These are phyloP conservation scores for Myopa tessellatipennis DNA, from an alignment of 2,888 invertebrate genomes.

Conservation along the genomic window DNA sequence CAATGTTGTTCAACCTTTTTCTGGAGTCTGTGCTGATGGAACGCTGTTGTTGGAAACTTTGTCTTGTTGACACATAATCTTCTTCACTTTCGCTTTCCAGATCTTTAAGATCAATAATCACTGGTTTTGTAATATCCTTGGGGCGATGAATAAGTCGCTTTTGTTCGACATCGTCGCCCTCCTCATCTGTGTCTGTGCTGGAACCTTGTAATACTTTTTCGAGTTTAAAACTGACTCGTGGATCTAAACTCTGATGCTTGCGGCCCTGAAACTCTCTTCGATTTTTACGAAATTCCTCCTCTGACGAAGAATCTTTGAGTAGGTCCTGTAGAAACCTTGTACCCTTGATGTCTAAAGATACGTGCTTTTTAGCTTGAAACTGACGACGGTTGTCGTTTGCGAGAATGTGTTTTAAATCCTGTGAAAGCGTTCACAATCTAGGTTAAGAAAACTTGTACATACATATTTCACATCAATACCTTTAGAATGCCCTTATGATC, in stretches of 20 bases:
- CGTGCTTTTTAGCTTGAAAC: constrained; percentile 68
- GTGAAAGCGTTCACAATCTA: too few species aligned
- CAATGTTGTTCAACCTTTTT: constrained; percentile 67
- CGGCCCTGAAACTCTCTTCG: constrained; percentile 67
- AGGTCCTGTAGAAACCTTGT: constrained; percentile 66
- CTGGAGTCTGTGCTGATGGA: constrained; percentile 75
- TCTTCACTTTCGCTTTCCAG: constrained; percentile 67
- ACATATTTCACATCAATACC: constrained; percentile 45
- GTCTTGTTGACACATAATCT: constrained; percentile 72
- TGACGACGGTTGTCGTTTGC: constrained; percentile 66
- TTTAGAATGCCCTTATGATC: constrained; percentile 68
- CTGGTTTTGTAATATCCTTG: constrained; percentile 68
- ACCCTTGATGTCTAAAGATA: constrained; percentile 66
- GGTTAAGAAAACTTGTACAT: not conserved
- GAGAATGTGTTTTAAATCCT: constrained; percentile 65
- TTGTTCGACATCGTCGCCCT: constrained; percentile 65
- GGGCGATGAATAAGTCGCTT: constrained; percentile 66
- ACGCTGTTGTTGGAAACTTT: constrained; percentile 74
- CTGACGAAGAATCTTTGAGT: constrained; percentile 67
- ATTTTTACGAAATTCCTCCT: constrained; percentile 66
- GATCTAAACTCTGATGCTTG: constrained; percentile 68
- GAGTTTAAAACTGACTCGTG: constrained; percentile 67
- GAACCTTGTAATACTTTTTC: constrained; percentile 65
- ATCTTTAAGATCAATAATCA: constrained; percentile 68
- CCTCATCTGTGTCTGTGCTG: constrained; percentile 66